These are phyloP conservation scores for Tapirus indicus DNA, from an alignment of 2,797 vertebrate genomes.

Conservation along the genomic window DNA sequence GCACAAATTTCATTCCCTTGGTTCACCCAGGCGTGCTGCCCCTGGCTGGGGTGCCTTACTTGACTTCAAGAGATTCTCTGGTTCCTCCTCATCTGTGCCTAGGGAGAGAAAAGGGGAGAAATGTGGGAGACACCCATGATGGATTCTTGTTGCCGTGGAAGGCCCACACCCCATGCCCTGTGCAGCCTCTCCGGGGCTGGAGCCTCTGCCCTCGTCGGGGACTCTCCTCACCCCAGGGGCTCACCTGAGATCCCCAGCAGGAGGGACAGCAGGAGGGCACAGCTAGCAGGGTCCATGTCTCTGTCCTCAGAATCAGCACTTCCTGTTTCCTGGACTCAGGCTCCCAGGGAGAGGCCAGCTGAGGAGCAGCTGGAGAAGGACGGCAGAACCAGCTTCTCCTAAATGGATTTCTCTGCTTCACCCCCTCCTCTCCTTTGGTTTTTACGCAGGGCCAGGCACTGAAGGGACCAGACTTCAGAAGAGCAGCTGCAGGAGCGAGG, in stretches of 20 bases:
- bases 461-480: background rate
- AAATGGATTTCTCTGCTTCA: background rate
- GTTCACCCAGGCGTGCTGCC: background rate
- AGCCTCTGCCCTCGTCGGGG: background rate
- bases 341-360: background rate
- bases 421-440: background rate
- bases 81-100: background rate
- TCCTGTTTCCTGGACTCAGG: background rate
- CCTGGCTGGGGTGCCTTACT: background rate
- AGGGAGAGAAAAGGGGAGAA: background rate
- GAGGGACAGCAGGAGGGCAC: constrained; percentile 28
- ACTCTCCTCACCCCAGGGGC: background rate
- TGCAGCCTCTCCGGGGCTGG: background rate
- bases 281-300: background rate
- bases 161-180: background rate
- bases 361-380: background rate
- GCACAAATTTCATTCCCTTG: background rate
- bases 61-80: background rate
- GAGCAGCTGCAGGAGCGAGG: background rate
- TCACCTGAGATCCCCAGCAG: constrained; percentile 54
- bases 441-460: background rate
- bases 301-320: background rate
- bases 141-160: background rate
- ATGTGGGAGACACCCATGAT: background rate
- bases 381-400: background rate